Evolutionary conservation across 2,797 vertebrate genomes (phyloP).

Genomic region (Crenichthys baileyi): DNA sequence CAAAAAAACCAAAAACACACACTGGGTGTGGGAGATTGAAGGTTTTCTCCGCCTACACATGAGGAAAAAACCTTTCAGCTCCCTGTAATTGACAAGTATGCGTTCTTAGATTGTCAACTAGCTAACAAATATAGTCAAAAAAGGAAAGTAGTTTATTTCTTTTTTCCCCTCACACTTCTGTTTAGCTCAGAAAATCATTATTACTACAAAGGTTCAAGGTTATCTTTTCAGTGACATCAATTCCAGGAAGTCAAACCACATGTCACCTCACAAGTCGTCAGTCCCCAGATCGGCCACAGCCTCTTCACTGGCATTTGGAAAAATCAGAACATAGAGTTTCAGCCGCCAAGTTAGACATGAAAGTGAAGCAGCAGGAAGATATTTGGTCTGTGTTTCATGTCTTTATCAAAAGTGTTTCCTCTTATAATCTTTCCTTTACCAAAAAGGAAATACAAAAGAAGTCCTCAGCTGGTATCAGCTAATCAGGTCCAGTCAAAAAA

Average conservation of each 20-base stretch:
- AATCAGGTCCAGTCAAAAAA: not conserved
- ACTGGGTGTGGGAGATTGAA: constrained; percentile 17
- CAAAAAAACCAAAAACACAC: constrained; percentile 15
- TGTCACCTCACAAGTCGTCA: constrained; percentile 3
- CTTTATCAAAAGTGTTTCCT: not conserved
- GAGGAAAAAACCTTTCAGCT: constrained; percentile 44
- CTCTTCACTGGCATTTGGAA: constrained; percentile 18
- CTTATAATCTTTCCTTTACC: not conserved
- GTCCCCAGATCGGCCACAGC: constrained; percentile 14
- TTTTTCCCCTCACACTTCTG: not conserved
- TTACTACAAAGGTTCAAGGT: not conserved
- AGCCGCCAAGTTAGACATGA: constrained; percentile 39
- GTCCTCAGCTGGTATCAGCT: not conserved
- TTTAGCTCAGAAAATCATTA: not conserved
- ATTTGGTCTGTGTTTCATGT: constrained; percentile 26
- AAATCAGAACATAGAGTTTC: constrained; percentile 37
- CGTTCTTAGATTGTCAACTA: constrained; percentile 45
- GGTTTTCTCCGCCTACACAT: constrained; percentile 19
- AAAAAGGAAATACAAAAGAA: not conserved
- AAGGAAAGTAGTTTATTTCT: not conserved
- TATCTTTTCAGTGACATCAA: not conserved
- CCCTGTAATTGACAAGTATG: constrained; percentile 16
- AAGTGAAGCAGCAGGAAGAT: constrained; percentile 24
- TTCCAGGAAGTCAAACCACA: constrained; percentile 18
- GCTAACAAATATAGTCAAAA: constrained; percentile 5